Percentiles rank a stretch among this genome's conserved stretches.
Evolutionary conservation across 2,113 vertebrate genomes (phyloP).

Genomic region (Myotis yumanensis): DNA sequence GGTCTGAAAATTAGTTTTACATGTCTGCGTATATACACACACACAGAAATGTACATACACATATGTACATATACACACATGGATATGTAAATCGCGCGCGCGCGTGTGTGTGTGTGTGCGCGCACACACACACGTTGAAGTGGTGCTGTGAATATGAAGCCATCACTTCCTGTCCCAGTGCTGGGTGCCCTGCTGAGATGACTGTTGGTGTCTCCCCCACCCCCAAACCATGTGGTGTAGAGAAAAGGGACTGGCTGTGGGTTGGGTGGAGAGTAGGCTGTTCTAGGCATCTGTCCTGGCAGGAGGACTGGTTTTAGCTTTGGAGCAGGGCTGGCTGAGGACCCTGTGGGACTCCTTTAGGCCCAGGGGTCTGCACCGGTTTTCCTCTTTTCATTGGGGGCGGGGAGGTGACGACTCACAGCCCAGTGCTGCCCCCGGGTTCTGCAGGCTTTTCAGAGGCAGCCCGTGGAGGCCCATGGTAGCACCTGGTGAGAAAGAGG

Average conservation of each 20-base stretch:
- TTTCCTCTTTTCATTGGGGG: background rate
- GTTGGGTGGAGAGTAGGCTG: background rate
- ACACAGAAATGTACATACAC: background rate
- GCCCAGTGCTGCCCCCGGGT: background rate
- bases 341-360: background rate
- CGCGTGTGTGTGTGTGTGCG: background rate
- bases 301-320: background rate
- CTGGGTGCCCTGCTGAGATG: background rate
- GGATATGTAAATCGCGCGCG: no score
- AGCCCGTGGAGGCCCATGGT: background rate
- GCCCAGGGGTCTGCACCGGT: background rate
- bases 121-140: background rate
- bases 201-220: no score
- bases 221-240: background rate
- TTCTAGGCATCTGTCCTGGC: background rate
- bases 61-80: background rate
- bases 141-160: background rate
- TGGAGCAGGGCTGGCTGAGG: background rate
- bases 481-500: conserved; percentile 22
- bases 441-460: background rate
- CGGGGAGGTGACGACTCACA: background rate
- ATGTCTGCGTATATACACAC: accelerated
- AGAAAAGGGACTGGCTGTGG: background rate
- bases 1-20: background rate
- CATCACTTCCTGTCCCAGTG: background rate